Percentiles rank a stretch among this genome's conserved stretches.
Conservation (phyloP, 2,797 vertebrate species). For the Pangasius djambal region DNA sequence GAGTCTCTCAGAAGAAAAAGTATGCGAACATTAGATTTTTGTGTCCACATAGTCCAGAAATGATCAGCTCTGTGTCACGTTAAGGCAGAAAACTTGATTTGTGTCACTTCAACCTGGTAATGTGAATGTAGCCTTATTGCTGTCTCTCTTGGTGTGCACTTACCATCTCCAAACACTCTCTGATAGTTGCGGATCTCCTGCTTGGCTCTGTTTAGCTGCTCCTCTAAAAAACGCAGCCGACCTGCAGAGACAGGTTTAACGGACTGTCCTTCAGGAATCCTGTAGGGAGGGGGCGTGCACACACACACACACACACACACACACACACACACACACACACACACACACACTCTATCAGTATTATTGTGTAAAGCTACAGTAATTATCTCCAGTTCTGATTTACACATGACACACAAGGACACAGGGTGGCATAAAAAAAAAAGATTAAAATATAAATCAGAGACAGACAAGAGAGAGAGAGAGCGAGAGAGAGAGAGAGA, state of each 20-base stretch:
- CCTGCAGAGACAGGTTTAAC: conserved; percentile 86
- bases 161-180: conserved; percentile 89
- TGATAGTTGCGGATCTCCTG: conserved; percentile 96
- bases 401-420: conserved; percentile 9
- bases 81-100: background rate
- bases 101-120: background rate
- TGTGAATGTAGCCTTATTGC: background rate
- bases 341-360: background rate
- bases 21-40: background rate
- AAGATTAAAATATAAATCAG: conserved; percentile 8
- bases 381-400: conserved; percentile 20
- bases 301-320: background rate
- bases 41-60: background rate
- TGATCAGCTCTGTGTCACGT: background rate
- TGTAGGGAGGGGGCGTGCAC: conserved; percentile 57
- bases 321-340: background rate
- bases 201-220: conserved; percentile 94
- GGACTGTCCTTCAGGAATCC: conserved; percentile 94
- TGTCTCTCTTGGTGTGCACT: conserved; percentile 48
- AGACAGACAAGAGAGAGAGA: background rate
- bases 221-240: conserved; percentile 91
- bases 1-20: no score
- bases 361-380: background rate
- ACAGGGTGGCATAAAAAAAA: background rate
- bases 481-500: background rate